Evolutionary conservation across 1,140 invertebrate species (phyloP).

Genomic region (Oppia nitens): DNA sequence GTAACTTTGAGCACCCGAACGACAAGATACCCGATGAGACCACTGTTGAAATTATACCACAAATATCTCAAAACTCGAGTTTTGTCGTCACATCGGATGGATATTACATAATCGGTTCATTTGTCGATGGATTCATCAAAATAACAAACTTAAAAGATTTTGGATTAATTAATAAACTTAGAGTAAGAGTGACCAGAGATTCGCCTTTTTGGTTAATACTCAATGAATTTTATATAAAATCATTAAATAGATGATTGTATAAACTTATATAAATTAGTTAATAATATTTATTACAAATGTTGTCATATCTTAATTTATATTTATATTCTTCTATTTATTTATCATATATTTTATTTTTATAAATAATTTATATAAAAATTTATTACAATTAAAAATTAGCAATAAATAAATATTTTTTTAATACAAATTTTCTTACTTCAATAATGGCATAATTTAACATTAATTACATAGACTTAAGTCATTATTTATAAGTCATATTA

Average conservation of each 20-base stretch:
- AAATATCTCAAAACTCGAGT: slow-evolving; percentile 22
- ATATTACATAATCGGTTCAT: slow-evolving; percentile 46
- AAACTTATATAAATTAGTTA: too few relatives aligned
- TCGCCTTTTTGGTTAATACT: slow-evolving; percentile 78
- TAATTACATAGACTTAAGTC: too few relatives aligned
- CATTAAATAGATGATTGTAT: neutral
- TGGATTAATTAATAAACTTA: slow-evolving; percentile 48
- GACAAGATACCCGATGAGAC: slow-evolving; percentile 69
- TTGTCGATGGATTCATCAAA: slow-evolving; percentile 56
- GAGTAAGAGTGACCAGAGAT: slow-evolving; percentile 55
- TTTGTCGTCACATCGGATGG: slow-evolving; percentile 53
- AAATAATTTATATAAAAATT: too few relatives aligned
- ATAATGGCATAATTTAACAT: too few relatives aligned
- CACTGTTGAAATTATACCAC: slow-evolving; percentile 58
- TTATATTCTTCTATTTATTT: too few relatives aligned
- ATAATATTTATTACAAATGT: too few relatives aligned
- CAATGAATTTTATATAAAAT: slow-evolving; percentile 49
- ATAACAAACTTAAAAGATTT: slow-evolving; percentile 45
- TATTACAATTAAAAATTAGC: too few relatives aligned
- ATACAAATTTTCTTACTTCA: too few relatives aligned
- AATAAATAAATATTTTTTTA: too few relatives aligned
- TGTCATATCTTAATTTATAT: too few relatives aligned
- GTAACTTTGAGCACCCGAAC: slow-evolving; percentile 73
- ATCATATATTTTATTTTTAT: too few relatives aligned
- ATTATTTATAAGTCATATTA: too few relatives aligned